Percentiles rank a stretch among this genome's conserved stretches.
Evolutionary conservation across 2,888 invertebrate species (phyloP).

Genomic region (Cepaea hortensis): DNA sequence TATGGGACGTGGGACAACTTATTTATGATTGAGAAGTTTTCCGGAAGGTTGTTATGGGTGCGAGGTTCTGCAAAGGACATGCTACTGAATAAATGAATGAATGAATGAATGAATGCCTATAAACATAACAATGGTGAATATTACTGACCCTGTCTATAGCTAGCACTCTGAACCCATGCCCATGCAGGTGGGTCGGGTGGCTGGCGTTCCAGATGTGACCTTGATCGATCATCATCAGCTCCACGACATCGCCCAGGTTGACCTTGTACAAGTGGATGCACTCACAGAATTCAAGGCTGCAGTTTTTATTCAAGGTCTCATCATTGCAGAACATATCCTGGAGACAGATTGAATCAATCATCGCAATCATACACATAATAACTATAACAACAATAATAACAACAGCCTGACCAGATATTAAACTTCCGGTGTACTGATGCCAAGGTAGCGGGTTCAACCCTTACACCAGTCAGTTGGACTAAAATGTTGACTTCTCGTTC

Average conservation of each 20-base stretch:
- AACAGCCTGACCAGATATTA: neutral
- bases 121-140: too few relatives aligned
- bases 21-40: too few relatives aligned
- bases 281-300: constrained; percentile 85
- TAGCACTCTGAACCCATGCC: constrained; percentile 68
- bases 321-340: constrained; percentile 39
- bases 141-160: constrained; percentile 64
- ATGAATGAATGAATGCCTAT: too few relatives aligned
- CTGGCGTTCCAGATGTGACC: constrained; percentile 78
- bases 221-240: constrained; percentile 89
- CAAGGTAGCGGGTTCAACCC: too few relatives aligned
- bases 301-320: constrained; percentile 77
- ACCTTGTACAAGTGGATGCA: constrained; percentile 90
- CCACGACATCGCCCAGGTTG: constrained; percentile 86
- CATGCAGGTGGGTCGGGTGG: constrained; percentile 73
- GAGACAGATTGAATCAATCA: neutral
- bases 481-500: too few relatives aligned
- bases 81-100: too few relatives aligned
- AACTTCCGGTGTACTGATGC: too few relatives aligned
- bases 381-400: neutral
- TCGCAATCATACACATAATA: neutral
- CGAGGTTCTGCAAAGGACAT: too few relatives aligned
- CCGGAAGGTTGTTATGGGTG: too few relatives aligned
- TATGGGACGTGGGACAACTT: too few relatives aligned
- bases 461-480: too few relatives aligned